These are phyloP conservation scores for Drosophila emarginata DNA, from an alignment of 2,888 invertebrate species.

Conservation along the genomic window DNA sequence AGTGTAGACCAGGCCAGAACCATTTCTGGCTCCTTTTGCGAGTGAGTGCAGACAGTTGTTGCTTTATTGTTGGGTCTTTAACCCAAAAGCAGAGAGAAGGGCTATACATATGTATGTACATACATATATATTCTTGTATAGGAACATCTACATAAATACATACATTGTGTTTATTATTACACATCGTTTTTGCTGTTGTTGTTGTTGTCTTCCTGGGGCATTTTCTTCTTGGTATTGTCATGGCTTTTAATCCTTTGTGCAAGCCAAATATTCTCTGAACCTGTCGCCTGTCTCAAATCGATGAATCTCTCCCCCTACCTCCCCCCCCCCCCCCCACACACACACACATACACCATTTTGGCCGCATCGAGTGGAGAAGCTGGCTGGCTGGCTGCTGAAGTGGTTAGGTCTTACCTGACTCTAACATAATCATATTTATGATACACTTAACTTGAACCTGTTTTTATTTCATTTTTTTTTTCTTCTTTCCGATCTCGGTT, in stretches of 20 bases:
- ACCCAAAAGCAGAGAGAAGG: background rate
- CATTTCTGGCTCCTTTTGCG: background rate
- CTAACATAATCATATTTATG: slow-evolving; percentile 70
- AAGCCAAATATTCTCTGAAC: slow-evolving; percentile 25
- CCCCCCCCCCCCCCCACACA: too few relatives aligned
- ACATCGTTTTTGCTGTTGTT: slow-evolving; percentile 11
- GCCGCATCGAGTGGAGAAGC: slow-evolving; percentile 15
- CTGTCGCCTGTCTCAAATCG: slow-evolving; percentile 26
- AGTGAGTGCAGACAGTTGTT: slow-evolving; percentile 6
- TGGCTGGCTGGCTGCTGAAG: slow-evolving; percentile 41
- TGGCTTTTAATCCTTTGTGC: slow-evolving; percentile 32
- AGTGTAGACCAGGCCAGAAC: background rate
- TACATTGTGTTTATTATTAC: slow-evolving; percentile 17
- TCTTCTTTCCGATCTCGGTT: slow-evolving; percentile 37
- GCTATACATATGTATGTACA: background rate
- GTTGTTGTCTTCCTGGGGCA: slow-evolving; percentile 1
- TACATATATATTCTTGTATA: background rate
- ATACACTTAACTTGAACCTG: slow-evolving; percentile 64
- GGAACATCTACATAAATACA: background rate
- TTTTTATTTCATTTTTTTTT: slow-evolving; percentile 43
- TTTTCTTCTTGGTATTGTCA: slow-evolving; percentile 15
- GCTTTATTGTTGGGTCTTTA: slow-evolving; percentile 14
- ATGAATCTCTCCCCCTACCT: slow-evolving; percentile 44
- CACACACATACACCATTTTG: too few relatives aligned
- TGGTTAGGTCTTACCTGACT: slow-evolving; percentile 55